A percentile compares a stretch with the other conserved stretches of the same genome.
Evolutionary conservation across 2,888 invertebrate genomes (phyloP).

Genomic region (Serripes groenlandicus): DNA sequence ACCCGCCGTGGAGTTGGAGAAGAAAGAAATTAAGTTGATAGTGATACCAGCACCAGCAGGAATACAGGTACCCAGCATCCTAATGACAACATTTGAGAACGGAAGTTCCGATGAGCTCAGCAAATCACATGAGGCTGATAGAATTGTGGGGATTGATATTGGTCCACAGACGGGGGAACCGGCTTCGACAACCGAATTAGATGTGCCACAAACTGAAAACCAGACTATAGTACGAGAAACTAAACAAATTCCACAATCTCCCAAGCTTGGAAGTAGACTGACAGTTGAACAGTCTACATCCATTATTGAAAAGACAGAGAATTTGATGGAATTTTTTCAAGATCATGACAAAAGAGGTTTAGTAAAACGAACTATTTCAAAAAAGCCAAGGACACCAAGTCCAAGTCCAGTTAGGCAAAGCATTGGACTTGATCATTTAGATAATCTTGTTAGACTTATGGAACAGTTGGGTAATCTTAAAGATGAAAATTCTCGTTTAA

Average conservation of each 20-base stretch:
- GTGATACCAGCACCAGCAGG: conserved; percentile 51
- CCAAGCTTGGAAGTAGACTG: conserved; percentile 60
- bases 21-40: conserved; percentile 77
- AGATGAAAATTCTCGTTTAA: conserved; percentile 91
- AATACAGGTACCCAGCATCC: conserved; percentile 58
- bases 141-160: conserved; percentile 78
- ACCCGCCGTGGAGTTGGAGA: conserved; percentile 77
- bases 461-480: conserved; percentile 92
- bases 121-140: conserved; percentile 66
- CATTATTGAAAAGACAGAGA: conserved; percentile 71
- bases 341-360: conserved; percentile 74
- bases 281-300: conserved; percentile 61
- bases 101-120: conserved; percentile 38
- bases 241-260: conserved; percentile 51
- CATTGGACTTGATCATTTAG: conserved; percentile 91
- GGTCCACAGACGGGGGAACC: conserved; percentile 73
- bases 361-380: conserved; percentile 37
- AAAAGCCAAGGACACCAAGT: conserved; percentile 75
- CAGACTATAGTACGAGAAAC: conserved; percentile 39
- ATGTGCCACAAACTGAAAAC: conserved; percentile 28
- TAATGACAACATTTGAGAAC: conserved; percentile 64
- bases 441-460: conserved; percentile 92
- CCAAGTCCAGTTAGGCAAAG: conserved; percentile 78
- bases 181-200: conserved; percentile 26
- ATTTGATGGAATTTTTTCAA: conserved; percentile 81